Percentiles rank a stretch among this genome's conserved stretches.
phyloP scores from a whole-genome alignment of 2,113 vertebrate species.

The Corynorhinus townsendii region DNA sequence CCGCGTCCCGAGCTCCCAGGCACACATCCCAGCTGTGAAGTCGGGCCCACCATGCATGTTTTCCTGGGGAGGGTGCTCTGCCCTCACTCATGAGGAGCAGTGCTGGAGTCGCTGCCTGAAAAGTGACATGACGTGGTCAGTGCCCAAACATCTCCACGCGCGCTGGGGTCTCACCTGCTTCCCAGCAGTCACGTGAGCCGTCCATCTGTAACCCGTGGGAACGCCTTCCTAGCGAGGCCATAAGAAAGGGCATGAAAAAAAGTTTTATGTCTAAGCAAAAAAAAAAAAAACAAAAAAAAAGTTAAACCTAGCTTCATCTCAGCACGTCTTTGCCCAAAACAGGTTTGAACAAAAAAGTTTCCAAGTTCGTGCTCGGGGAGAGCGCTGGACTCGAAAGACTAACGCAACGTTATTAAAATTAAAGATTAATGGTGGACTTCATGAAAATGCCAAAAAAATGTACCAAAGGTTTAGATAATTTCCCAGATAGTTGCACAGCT shows the following conservation, averaged over 20 bases:
- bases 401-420: slow-evolving; percentile 49
- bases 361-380: neutral
- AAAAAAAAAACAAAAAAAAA: slow-evolving; percentile 11
- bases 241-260: neutral
- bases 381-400: neutral
- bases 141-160: neutral
- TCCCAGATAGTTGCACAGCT: neutral
- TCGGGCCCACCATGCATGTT: neutral
- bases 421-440: slow-evolving; percentile 45
- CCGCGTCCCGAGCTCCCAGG: neutral
- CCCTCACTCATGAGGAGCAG: neutral
- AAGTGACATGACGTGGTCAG: neutral
- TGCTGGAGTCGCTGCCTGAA: neutral
- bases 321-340: neutral
- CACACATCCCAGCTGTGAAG: neutral
- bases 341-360: neutral
- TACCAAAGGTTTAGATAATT: neutral
- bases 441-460: slow-evolving; percentile 44
- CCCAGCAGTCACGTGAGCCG: neutral
- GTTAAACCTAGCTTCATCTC: slow-evolving; percentile 15
- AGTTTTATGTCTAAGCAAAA: slow-evolving; percentile 20
- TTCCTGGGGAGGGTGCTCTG: neutral
- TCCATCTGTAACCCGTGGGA: neutral
- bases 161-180: neutral
- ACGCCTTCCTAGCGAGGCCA: neutral